Evolutionary conservation across 2,113 vertebrate genomes (phyloP), one percentile per base, ranked within the genome.

Genomic region (Noctilio leporinus): DNA sequence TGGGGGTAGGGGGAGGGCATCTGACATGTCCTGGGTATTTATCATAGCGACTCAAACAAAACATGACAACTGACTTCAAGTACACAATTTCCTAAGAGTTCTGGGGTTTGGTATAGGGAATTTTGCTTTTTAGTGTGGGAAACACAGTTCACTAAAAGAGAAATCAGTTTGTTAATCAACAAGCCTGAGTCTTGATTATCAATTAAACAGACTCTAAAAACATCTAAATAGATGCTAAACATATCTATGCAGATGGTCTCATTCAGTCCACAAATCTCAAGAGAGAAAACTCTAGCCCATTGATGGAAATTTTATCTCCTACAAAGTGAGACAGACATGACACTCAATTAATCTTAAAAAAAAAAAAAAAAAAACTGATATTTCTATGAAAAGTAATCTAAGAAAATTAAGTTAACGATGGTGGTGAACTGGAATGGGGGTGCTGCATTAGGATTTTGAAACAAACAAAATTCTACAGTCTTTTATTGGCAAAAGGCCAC

Each of bases 131-230:
- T 90, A 91, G 89, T 22, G 11, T 87, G n/a, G 43, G 82, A 97
- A 96, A 97, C 28, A 95, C 40, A 96, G 38, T 97, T 97, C 96
- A 94, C 91, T 73, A 96, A 94, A 96, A 93, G 59, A 67, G 86
- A 97, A 94, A 97, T 83, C 88, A 88, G 96, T 94, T 96, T 97
- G 87, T 95, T 97, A 92, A 97, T 97, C 92, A 97, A 96, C 35
- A 94, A 97, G 93, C 97, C 91, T 93, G 72, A 92, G 40, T 94
- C 94, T 97, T 97, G 96, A 97, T 97, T 97, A 98, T 97, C 96
- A 98, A 94, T 97, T 98, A 97, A 98, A 97, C 59, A 91, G 92
- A 84, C 88, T 95, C 96, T 95, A 97, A 97, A 98, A 98, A 69
- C 88, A 97, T 96, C 86, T 91, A 98, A 97, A 96, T 96, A 92